A percentile compares a stretch with the other conserved stretches of the same genome.
phyloP scores from a whole-genome alignment of 2,888 invertebrate genomes.

The Archips xylosteana region DNA sequence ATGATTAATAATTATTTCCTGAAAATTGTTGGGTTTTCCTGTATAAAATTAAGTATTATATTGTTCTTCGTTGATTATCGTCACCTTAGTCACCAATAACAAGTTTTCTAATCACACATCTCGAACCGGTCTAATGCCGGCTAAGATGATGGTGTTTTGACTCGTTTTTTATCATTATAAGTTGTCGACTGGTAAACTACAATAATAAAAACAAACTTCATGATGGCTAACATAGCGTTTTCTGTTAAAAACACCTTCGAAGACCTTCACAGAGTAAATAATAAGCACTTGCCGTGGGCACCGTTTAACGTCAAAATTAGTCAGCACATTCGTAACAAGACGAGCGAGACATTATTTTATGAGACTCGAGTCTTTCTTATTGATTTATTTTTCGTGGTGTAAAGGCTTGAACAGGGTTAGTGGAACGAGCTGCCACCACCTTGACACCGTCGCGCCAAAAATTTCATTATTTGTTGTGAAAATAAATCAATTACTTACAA shows the following conservation, averaged over 20 bases:
- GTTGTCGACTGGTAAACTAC: constrained; percentile 38
- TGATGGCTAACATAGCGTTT: not conserved
- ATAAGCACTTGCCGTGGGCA: not conserved
- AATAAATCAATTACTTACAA: constrained; percentile 49
- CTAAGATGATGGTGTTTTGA: constrained; percentile 34
- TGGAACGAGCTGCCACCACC: constrained; percentile 60
- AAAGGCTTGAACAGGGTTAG: constrained; percentile 56
- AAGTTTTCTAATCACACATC: constrained; percentile 47
- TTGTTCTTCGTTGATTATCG: constrained; percentile 43
- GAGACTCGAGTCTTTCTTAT: constrained; percentile 3
- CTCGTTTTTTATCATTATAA: constrained; percentile 21
- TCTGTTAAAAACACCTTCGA: not conserved
- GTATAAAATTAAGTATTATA: constrained; percentile 13
- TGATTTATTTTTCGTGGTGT: constrained; percentile 36
- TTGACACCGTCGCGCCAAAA: constrained; percentile 60
- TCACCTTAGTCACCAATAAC: constrained; percentile 42
- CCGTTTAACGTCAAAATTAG: not conserved
- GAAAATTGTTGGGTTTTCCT: constrained; percentile 31
- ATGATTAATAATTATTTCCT: constrained; percentile 24
- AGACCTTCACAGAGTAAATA: not conserved
- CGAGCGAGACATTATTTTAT: not conserved
- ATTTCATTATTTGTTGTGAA: constrained; percentile 42
- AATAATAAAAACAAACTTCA: constrained; percentile 12
- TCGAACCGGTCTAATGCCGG: constrained; percentile 43
- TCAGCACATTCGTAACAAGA: constrained; percentile 4